A percentile compares a stretch with the other conserved stretches of the same genome.
Evolutionary conservation across 1,140 invertebrate species (phyloP).

Genomic region (Drosophila equinoxialis): DNA sequence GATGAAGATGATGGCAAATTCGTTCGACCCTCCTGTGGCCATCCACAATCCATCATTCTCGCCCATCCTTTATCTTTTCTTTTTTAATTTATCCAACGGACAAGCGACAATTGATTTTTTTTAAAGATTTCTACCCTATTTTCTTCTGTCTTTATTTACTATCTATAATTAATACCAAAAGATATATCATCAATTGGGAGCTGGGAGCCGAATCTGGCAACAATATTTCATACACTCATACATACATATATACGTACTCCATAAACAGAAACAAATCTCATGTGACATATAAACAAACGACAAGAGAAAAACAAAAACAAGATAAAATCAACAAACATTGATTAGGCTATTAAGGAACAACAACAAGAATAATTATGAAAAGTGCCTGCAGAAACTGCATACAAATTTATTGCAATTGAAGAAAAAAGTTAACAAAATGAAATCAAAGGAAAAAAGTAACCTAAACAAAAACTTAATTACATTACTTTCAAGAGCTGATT

Average conservation of each 20-base stretch:
- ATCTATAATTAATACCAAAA: conserved; percentile 17
- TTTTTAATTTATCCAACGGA: conserved; percentile 33
- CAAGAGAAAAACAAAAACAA: conserved; percentile 23
- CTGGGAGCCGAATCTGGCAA: conserved; percentile 33
- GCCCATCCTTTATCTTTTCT: not conserved
- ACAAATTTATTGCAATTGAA: conserved; percentile 34
- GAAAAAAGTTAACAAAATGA: conserved; percentile 37
- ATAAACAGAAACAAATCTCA: conserved; percentile 52
- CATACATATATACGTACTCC: conserved; percentile 33
- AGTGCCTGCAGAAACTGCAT: conserved; percentile 85
- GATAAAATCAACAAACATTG: conserved; percentile 20
- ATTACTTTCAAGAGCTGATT: conserved; percentile 51
- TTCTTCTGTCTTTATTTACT: not conserved
- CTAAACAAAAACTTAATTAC: conserved; percentile 15
- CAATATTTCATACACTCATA: not conserved
- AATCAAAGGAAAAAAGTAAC: conserved; percentile 25
- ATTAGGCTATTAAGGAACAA: conserved; percentile 80
- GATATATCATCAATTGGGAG: conserved; percentile 6
- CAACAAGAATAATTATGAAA: conserved; percentile 86
- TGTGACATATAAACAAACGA: conserved; percentile 36
- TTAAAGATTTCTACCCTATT: conserved; percentile 7
- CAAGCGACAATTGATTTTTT: conserved; percentile 41
- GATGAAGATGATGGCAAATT: conserved; percentile 15
- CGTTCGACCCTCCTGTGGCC: too few species aligned
- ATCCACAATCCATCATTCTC: not conserved